Percentiles rank a stretch among this genome's conserved stretches.
These are phyloP conservation scores for Callospermophilus lateralis DNA, from an alignment of 2,113 vertebrate genomes.

Conservation along the genomic window DNA sequence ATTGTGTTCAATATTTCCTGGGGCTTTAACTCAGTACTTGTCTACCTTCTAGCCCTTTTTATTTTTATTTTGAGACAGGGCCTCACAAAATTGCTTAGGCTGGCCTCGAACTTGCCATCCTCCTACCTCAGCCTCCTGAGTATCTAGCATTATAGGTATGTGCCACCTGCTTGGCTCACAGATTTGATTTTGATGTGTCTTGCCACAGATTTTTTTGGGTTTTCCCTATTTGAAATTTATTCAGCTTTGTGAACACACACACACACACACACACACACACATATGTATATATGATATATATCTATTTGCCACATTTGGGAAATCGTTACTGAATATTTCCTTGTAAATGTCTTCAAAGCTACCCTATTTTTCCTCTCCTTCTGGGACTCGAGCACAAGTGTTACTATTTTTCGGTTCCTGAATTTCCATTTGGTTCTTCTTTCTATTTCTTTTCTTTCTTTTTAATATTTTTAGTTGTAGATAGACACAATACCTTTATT, in stretches of 20 bases:
- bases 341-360: not conserved
- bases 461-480: too few species aligned
- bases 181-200: conserved; percentile 42
- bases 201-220: not conserved
- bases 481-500: not conserved
- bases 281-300: too few species aligned
- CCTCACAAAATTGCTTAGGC: too few species aligned
- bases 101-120: too few species aligned
- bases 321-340: not conserved
- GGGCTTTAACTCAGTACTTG: not conserved
- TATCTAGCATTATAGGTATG: too few species aligned
- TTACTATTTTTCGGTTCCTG: too few species aligned
- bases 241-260: not conserved
- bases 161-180: not conserved
- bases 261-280: too few species aligned
- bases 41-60: too few species aligned
- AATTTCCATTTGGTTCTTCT: too few species aligned
- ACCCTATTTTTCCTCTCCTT: not conserved
- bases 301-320: not conserved
- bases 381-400: not conserved
- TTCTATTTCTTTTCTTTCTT: too few species aligned
- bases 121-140: too few species aligned
- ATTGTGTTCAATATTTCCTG: not conserved
- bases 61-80: too few species aligned
- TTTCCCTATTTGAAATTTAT: not conserved